Conservation (phyloP, 2,113 vertebrate species). For the Halcyon malimbica region DNA sequence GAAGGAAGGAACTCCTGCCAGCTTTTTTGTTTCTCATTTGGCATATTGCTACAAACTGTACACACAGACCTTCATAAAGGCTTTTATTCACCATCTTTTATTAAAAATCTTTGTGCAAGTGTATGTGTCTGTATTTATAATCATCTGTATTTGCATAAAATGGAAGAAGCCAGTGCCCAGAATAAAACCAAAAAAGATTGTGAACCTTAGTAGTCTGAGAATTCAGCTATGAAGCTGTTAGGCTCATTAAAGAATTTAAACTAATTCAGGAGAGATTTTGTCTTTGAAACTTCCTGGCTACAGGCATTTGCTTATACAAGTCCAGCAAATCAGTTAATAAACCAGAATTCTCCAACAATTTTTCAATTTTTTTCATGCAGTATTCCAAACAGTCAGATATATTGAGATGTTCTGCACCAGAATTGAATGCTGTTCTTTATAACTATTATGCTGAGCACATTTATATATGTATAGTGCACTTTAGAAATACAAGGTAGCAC, state of each 20-base stretch:
- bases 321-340: not conserved
- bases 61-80: constrained; percentile 20
- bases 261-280: not conserved
- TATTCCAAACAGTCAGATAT: not conserved
- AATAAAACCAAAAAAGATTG: not conserved
- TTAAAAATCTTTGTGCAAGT: constrained; percentile 1
- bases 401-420: not conserved
- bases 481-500: constrained; percentile 2
- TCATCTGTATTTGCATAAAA: constrained; percentile 32
- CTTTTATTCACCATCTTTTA: constrained; percentile 36
- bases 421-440: not conserved
- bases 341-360: not conserved
- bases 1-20: constrained; percentile 34
- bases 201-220: not conserved
- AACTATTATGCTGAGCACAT: not conserved
- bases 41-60: constrained; percentile 22
- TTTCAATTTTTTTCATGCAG: not conserved
- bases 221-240: not conserved
- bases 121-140: constrained; percentile 35
- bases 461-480: not conserved
- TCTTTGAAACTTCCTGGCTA: not conserved
- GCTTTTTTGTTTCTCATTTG: constrained; percentile 29
- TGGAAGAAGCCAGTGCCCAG: not conserved
- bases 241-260: constrained; percentile 1
- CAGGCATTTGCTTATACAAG: not conserved